These are phyloP conservation scores for Notamacropus eugenii DNA, from an alignment of 2,797 vertebrate genomes.

Conservation along the genomic window DNA sequence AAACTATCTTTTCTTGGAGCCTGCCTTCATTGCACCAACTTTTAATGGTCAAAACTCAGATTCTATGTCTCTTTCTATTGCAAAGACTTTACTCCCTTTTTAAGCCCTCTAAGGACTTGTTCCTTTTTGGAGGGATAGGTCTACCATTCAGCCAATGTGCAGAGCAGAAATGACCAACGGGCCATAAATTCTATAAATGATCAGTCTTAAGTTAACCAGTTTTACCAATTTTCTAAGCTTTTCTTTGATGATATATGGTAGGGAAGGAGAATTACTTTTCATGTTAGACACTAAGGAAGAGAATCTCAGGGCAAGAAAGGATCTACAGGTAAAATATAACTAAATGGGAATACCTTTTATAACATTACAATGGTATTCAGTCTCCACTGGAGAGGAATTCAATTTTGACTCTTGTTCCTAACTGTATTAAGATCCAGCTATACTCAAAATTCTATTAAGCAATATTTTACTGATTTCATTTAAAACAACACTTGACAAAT, in stretches of 20 bases:
- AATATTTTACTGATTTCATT: background rate
- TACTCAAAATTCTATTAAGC: background rate
- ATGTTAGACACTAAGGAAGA: background rate
- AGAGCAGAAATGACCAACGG: conserved; percentile 12
- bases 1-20: background rate
- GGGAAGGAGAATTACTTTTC: background rate
- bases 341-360: background rate
- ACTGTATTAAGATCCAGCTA: background rate
- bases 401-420: background rate
- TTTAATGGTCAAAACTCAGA: background rate
- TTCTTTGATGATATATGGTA: background rate
- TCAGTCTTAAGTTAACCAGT: conserved; percentile 30
- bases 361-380: background rate
- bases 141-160: conserved; percentile 30
- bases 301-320: background rate
- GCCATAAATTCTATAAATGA: background rate
- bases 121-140: background rate
- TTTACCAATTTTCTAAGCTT: background rate
- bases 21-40: background rate
- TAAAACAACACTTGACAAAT: background rate
- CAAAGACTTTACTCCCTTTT: conserved; percentile 18
- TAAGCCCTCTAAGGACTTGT: background rate
- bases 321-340: background rate
- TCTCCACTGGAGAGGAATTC: background rate
- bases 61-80: conserved; percentile 1